Evolutionary conservation across 37 sponge, comb jelly and placozoan genomes (phyloP).

Genomic region (Ephydatia muelleri): DNA sequence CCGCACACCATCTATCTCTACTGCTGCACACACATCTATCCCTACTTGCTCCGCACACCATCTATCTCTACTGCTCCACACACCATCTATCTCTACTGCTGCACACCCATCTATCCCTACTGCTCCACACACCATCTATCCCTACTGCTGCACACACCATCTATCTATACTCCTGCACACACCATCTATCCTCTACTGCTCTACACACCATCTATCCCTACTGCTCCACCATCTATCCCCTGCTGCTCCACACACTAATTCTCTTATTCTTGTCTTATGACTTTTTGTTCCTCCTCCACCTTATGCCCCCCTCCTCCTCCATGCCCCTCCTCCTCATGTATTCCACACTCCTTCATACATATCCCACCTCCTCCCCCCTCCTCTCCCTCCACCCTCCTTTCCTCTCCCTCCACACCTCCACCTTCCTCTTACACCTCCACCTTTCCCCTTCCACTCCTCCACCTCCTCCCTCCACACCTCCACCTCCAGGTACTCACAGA

Average conservation of each 20-base stretch:
- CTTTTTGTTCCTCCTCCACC: neutral
- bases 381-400: neutral
- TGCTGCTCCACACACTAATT: too few species aligned
- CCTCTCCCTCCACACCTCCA: neutral
- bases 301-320: neutral
- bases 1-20: neutral
- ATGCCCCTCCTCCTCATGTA: neutral
- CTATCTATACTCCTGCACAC: too few species aligned
- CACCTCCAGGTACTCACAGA: slow-evolving; percentile 39
- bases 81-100: too few species aligned
- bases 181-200: neutral
- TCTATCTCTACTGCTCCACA: neutral
- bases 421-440: too few species aligned
- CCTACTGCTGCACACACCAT: neutral
- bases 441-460: too few species aligned
- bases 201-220: neutral
- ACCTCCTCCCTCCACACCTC: too few species aligned
- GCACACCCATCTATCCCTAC: neutral
- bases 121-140: neutral
- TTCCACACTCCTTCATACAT: too few species aligned
- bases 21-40: neutral
- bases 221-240: neutral
- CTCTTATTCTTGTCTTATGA: too few species aligned
- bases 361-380: neutral
- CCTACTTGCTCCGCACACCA: too few species aligned